Evolutionary conservation across 2,797 vertebrate genomes (phyloP), one percentile per base, ranked within the genome.

Genomic region (Yasuhikotakia modesta): DNA sequence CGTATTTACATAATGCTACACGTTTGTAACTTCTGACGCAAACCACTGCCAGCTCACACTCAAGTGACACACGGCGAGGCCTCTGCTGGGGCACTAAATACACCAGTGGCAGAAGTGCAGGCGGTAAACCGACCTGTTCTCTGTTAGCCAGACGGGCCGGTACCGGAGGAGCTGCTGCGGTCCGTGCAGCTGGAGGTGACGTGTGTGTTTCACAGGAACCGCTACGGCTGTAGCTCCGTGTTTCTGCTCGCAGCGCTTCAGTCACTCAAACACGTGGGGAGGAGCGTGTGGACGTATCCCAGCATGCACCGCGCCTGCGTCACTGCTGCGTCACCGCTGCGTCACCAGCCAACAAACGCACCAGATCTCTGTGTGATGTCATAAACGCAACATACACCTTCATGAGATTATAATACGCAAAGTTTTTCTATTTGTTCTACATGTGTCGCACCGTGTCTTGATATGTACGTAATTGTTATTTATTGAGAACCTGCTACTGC

Each of bases 181-280:
- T 17, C 13, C 16, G 12, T 30, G 4, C 35, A 22, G 3, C 12
- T 13, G 30, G 39, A 17, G 21, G 24, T 16, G 12, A 1, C 32
- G 0, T 8, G 13, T 19, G 7, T 21, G 24, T 68, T 52, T 46
- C 43, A 17, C 22, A 27, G 3, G 1, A 35, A n/a, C 14, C 35
- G 13, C 52, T 57, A 5, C 13, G 0, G 6, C 16, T 6, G 2
- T 12, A 45, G 58, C 63, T 67, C 79, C 84, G 80, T 83, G 78
- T 70, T 81, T 69, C 68, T 43, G 68, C 55, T 24, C 70, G 61
- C 67, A 70, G 67, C 73, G 67, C 70, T 74, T 32, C 58, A 63
- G 72, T 45, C 70, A 43, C n/a, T 21, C 70, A 69, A 58, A 74
- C 84, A 85, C 84, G 84, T 85, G 84, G 82, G 84, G 78, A 77